These are phyloP conservation scores for Sceloporus tristichus DNA, from an alignment of 2,113 vertebrate species.

Conservation along the genomic window DNA sequence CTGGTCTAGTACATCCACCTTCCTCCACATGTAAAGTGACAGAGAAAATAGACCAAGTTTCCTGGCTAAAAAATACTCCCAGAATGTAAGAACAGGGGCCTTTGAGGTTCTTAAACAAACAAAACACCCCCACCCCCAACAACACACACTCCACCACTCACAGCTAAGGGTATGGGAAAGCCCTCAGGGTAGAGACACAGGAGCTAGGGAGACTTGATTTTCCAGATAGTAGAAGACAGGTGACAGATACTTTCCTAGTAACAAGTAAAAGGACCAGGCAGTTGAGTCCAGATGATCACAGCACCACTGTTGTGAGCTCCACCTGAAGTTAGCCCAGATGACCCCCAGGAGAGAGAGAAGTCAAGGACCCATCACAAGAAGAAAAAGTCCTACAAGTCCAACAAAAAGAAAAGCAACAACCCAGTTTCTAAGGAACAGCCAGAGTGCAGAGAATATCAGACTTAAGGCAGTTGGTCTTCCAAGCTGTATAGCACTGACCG, in stretches of 20 bases:
- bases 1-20: not conserved
- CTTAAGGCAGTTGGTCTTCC: not conserved
- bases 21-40: not conserved
- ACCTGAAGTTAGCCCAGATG: not conserved
- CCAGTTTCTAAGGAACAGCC: not conserved
- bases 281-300: not conserved
- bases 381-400: too few species aligned
- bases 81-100: slow-evolving; percentile 24
- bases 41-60: not conserved
- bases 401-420: not conserved
- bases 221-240: not conserved
- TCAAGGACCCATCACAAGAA: not conserved
- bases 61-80: slow-evolving; percentile 25
- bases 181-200: not conserved
- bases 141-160: not conserved
- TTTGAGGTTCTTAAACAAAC: not conserved
- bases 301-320: not conserved
- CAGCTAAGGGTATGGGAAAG: not conserved
- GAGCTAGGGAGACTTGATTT: fast-evolving
- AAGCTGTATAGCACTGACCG: not conserved
- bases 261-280: not conserved
- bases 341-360: not conserved
- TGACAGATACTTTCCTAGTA: fast-evolving
- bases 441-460: not conserved
- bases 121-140: not conserved